Base-by-base conservation (phyloP, 2,797 vertebrate genomes). In the Heliangelus exortis region DNA sequence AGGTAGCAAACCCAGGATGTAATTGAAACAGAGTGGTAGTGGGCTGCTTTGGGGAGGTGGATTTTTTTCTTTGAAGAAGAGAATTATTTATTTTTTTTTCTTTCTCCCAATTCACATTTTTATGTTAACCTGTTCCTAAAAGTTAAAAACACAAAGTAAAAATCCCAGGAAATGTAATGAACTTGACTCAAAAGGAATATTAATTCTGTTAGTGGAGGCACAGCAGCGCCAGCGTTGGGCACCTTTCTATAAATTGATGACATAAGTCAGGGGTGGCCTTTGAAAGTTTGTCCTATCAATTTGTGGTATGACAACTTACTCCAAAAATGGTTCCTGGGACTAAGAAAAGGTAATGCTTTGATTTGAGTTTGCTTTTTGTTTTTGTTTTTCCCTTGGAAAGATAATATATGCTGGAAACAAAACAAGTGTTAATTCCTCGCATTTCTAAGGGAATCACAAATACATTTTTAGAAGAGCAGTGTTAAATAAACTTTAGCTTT, bases 101-200 rank as follows among this genome's bases (percentile, higher is more conserved):
- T 3, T 4, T 4, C 21, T 28, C 7, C 9, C 23, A 28, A 0
- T 48, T 79, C 58, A 9, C 0, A 11, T 51, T 48, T 74, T 62
- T 53, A 77, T 34, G 19, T n/a, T 20, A 26, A 22, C 10, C 67
- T 63, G n/a, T 80, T 85, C 57, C 51, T 83, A 10, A 28, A 74
- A 68, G 31, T 78, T 16, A 54, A 68, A 86, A 89, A 10, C 21
- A 6, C 25, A 23, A 2, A 54, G 31, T 67, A 34, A 62, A 87
- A 82, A 36, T 66, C 29, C 15, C 36, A 31, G 48, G 29, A 63
- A 73, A 73, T 3, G 2, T 63, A 22, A n/a, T 65, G 16, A 48
- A 36, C 11, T 50, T 58, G 41, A 28, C 47, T 50, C 7, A 8
- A 15, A 92, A 79, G 66, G 54, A 65, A 25, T 39, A 39, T 0